phyloP scores from a whole-genome alignment of 53 echinoderm and acorn worm genomes.

The Hippasteria phrygiana region DNA sequence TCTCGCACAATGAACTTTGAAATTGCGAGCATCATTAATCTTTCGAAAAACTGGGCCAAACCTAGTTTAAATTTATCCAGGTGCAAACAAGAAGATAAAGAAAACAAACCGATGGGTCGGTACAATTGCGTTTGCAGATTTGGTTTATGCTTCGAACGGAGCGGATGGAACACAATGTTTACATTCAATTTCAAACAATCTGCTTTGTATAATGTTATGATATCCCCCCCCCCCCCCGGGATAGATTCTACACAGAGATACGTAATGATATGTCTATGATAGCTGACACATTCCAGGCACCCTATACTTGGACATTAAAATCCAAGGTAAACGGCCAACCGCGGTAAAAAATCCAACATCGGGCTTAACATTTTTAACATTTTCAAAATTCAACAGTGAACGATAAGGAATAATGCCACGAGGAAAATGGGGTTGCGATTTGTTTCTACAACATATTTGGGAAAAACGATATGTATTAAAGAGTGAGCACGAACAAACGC shows the following conservation, averaged over 20 bases:
- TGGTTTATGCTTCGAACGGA: background rate
- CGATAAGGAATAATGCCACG: too few species aligned
- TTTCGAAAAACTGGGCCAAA: slow-evolving; percentile 47
- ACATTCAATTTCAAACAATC: slow-evolving; percentile 50
- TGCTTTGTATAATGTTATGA: background rate
- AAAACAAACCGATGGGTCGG: background rate
- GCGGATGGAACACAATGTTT: slow-evolving; percentile 1
- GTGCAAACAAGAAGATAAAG: slow-evolving; percentile 20
- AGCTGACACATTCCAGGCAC: background rate
- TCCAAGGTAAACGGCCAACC: background rate
- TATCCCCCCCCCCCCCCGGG: background rate
- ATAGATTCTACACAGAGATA: slow-evolving; percentile 7
- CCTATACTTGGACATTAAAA: background rate
- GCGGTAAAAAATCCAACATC: background rate
- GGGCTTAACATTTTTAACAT: too few species aligned
- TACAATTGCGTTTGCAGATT: background rate
- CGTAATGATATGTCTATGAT: slow-evolving; percentile 22
- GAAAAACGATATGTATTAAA: too few species aligned
- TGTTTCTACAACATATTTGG: too few species aligned
- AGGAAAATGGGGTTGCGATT: too few species aligned
- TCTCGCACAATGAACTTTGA: slow-evolving; percentile 40
- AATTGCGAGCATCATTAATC: slow-evolving; percentile 43
- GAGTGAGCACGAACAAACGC: too few species aligned
- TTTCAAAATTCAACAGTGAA: too few species aligned
- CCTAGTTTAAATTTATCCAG: slow-evolving; percentile 8